These are phyloP conservation scores for Hippocampus mohnikei DNA, from an alignment of 2,113 vertebrate species.

Conservation along the genomic window DNA sequence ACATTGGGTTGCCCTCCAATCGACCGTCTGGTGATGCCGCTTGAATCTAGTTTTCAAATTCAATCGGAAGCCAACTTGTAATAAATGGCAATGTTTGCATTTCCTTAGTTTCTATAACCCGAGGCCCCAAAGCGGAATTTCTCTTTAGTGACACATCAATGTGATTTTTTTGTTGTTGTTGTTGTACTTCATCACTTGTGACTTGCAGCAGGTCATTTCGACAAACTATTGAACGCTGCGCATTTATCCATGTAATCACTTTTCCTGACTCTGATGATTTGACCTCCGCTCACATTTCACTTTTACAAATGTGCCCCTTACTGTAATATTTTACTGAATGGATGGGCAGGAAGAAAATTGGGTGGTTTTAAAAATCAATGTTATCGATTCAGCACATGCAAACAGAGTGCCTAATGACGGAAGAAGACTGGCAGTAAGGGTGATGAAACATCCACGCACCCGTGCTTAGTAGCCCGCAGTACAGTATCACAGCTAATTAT, in stretches of 20 bases:
- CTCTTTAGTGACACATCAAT: background rate
- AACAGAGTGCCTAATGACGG: background rate
- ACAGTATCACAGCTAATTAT: background rate
- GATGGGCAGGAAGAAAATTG: conserved; percentile 9
- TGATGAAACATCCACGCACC: background rate
- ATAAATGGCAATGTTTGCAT: background rate
- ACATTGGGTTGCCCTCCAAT: background rate
- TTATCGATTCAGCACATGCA: conserved; percentile 33
- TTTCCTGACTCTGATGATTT: background rate
- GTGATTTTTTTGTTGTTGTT: background rate
- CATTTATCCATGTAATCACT: background rate
- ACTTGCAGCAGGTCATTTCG: background rate
- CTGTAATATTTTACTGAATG: conserved; percentile 5
- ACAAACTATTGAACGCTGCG: background rate
- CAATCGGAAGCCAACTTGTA: background rate
- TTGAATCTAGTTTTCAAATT: background rate
- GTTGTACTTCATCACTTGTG: background rate
- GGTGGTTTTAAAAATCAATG: conserved; percentile 30
- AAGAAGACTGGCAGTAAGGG: conserved; percentile 15
- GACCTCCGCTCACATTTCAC: background rate
- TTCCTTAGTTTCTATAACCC: background rate
- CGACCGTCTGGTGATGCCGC: background rate
- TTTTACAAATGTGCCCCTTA: conserved; percentile 14
- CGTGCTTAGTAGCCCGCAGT: background rate
- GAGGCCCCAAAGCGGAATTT: background rate